These are phyloP conservation scores for Drosophila jambulina DNA, from an alignment of 1,140 invertebrate genomes.

Conservation along the genomic window DNA sequence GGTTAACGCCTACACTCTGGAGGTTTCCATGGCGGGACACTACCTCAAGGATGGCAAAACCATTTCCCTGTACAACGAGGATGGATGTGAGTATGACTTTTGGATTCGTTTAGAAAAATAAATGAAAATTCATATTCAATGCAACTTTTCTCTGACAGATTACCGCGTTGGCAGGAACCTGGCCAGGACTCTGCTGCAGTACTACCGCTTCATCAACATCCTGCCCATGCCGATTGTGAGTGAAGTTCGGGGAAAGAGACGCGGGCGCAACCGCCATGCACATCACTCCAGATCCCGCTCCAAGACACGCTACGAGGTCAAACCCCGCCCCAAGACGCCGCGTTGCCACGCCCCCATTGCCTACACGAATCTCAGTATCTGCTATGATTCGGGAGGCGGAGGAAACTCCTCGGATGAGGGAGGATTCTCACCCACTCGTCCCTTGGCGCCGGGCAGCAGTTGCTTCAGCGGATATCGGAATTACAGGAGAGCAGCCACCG, in stretches of 20 bases:
- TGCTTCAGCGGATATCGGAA: slow-evolving; percentile 78
- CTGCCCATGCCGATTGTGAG: slow-evolving; percentile 87
- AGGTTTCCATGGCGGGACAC: slow-evolving; percentile 95
- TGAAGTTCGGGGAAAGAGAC: slow-evolving; percentile 86
- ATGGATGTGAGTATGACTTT: slow-evolving; percentile 89
- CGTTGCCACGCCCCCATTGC: slow-evolving; percentile 87
- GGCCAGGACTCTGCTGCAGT: slow-evolving; percentile 91
- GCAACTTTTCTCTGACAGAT: slow-evolving; percentile 66
- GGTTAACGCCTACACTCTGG: slow-evolving; percentile 93
- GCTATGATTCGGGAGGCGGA: slow-evolving; percentile 85
- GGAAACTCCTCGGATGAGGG: slow-evolving; percentile 85
- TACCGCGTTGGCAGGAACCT: slow-evolving; percentile 91
- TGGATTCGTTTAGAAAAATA: neutral
- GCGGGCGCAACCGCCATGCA: slow-evolving; percentile 78
- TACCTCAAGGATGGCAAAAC: slow-evolving; percentile 88
- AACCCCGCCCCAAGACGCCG: slow-evolving; percentile 86
- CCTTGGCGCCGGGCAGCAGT: slow-evolving; percentile 73
- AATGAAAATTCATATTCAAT: neutral
- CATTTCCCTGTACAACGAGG: slow-evolving; percentile 94
- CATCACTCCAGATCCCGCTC: slow-evolving; percentile 86
- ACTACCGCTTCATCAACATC: slow-evolving; percentile 91
- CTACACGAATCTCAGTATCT: slow-evolving; percentile 87
- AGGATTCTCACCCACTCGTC: slow-evolving; percentile 71
- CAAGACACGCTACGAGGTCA: slow-evolving; percentile 85
- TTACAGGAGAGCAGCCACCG: slow-evolving; percentile 62